phyloP scores from a whole-genome alignment of 2,797 vertebrate species.

The Pseudochaenichthys georgianus region DNA sequence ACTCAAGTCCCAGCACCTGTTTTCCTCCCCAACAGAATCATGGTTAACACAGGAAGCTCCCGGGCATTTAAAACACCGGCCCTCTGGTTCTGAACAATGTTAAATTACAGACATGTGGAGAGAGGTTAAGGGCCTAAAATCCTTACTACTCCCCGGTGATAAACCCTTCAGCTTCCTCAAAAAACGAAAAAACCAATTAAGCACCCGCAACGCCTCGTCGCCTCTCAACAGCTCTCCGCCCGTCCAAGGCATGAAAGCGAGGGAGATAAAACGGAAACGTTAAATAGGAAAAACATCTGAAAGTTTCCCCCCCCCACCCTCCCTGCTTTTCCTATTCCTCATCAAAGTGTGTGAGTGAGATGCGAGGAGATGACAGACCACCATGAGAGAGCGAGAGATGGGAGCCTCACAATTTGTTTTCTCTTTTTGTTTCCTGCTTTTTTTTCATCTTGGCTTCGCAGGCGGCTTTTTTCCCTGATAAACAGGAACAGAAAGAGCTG shows the following conservation, averaged over 20 bases:
- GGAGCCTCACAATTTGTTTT: slow-evolving; percentile 52
- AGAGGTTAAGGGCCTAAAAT: slow-evolving; percentile 48
- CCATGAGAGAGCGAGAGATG: slow-evolving; percentile 21
- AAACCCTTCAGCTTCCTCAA: slow-evolving; percentile 60
- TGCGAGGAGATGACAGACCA: slow-evolving; percentile 36
- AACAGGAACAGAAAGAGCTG: slow-evolving; percentile 32
- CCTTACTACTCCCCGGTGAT: slow-evolving; percentile 34
- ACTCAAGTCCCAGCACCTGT: slow-evolving; percentile 12
- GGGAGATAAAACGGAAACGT: slow-evolving; percentile 71
- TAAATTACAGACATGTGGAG: slow-evolving; percentile 50
- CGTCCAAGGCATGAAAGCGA: slow-evolving; percentile 48
- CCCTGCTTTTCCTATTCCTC: slow-evolving; percentile 22
- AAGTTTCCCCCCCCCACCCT: slow-evolving; percentile 5
- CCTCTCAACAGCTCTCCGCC: slow-evolving; percentile 53
- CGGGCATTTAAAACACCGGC: slow-evolving; percentile 31
- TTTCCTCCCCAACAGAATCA: slow-evolving; percentile 24
- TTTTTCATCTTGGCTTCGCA: slow-evolving; percentile 27
- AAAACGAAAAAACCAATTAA: slow-evolving; percentile 69
- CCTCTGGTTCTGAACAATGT: slow-evolving; percentile 28
- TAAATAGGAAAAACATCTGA: slow-evolving; percentile 71
- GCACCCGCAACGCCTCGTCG: slow-evolving; percentile 54
- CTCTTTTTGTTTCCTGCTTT: slow-evolving; percentile 42
- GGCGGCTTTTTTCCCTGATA: slow-evolving; percentile 29
- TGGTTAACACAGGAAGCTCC: slow-evolving; percentile 12
- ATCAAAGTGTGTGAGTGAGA: slow-evolving; percentile 50